A percentile compares a stretch with the other conserved stretches of the same genome.
phyloP scores from a whole-genome alignment of 2,113 vertebrate species.

The Tragulus kanchil region DNA sequence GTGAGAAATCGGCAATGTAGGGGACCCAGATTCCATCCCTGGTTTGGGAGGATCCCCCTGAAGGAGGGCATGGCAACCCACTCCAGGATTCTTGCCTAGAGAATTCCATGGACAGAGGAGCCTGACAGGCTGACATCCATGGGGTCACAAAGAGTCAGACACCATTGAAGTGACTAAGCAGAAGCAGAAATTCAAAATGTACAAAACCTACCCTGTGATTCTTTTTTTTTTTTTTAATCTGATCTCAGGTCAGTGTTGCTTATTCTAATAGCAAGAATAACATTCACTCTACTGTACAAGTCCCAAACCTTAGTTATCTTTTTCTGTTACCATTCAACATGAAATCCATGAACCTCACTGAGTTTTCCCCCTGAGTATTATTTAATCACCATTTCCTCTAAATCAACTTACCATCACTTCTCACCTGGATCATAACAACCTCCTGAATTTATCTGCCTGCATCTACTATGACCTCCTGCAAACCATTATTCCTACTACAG shows the following conservation, averaged over 20 bases:
- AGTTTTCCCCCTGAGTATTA: not conserved
- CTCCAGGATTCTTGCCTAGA: no score
- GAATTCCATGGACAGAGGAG: no score
- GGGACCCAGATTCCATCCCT: no score
- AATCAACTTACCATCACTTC: not conserved
- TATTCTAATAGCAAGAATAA: not conserved
- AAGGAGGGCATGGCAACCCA: no score
- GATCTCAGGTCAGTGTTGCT: not conserved
- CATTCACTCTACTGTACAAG: not conserved
- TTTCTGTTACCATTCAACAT: not conserved
- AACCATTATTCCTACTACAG: not conserved
- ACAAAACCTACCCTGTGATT: no score
- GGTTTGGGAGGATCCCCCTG: no score
- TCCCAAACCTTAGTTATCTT: not conserved
- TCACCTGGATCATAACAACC: not conserved
- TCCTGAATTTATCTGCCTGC: slow-evolving; percentile 18
- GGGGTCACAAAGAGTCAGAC: no score
- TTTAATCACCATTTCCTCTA: slow-evolving; percentile 9
- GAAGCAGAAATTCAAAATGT: no score
- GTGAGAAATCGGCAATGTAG: no score
- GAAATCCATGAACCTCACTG: not conserved
- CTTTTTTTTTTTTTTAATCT: no score
- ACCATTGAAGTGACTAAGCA: no score
- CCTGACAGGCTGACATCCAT: no score
- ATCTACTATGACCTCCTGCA: not conserved